These are phyloP conservation scores for Bradypodion ventrale DNA, from an alignment of 2,797 vertebrate species.

Conservation along the genomic window DNA sequence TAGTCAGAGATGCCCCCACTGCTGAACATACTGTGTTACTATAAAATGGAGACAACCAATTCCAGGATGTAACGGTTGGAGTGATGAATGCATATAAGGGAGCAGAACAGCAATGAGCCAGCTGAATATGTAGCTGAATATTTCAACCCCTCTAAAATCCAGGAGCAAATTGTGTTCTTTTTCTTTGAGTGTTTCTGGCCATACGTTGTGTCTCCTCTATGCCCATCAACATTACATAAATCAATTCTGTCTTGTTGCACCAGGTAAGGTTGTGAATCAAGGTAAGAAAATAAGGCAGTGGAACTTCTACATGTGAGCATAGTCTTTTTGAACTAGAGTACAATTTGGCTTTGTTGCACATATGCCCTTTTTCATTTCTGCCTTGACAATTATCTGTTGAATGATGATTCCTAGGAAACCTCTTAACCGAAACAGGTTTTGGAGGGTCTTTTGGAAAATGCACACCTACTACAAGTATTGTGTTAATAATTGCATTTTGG, in stretches of 20 bases:
- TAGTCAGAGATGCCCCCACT: neutral
- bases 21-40: neutral
- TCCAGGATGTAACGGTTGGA: neutral
- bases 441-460: conserved; percentile 36
- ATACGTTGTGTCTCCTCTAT: neutral
- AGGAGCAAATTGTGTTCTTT: conserved; percentile 2
- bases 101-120: neutral
- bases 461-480: no score
- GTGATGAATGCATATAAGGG: neutral
- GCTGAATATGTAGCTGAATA: neutral
- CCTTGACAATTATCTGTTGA: conserved; percentile 28
- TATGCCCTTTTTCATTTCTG: conserved; percentile 34
- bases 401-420: conserved; percentile 54
- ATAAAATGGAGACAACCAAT: neutral
- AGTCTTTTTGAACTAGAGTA: conserved; percentile 9
- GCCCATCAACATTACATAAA: neutral
- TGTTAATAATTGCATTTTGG: conserved; percentile 49
- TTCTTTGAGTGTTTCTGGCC: conserved; percentile 20
- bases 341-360: conserved; percentile 55
- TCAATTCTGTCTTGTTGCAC: neutral
- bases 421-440: conserved; percentile 42
- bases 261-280: neutral
- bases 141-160: neutral
- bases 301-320: neutral
- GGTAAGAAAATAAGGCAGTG: neutral